Base-by-base conservation (phyloP, 1,140 invertebrate genomes). In the Eupristina koningsbergeri region DNA sequence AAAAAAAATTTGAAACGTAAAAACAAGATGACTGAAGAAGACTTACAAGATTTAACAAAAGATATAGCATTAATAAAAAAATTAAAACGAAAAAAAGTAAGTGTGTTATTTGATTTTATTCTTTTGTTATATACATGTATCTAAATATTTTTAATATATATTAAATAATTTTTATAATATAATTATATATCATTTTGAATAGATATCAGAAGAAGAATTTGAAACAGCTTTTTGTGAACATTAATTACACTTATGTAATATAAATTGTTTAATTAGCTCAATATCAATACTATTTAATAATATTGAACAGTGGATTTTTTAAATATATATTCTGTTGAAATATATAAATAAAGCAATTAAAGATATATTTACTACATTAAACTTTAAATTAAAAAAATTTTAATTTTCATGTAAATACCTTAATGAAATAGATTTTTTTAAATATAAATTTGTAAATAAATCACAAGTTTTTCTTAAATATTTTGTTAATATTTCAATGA, bases 21-120 rank as follows among this genome's bases (percentile, higher is more conserved):
- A 85, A 92, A 84, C 86, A 85, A 77, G 91, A 94, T 94, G 50
- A 94, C 94, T 34, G 93, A 96, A 86, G 95, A 97, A 85, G 97
- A 98, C 86, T 89, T 97, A n/a, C 94, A 96, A 71, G 97, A 98
- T 88, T 90, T 98, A 45, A 95, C 95, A 11, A 95, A 95, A 85
- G 97, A 98, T 91, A 94, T 97, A 69, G 94, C 95, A 3, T 92
- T 98, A 50, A 93, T 98, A 31, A 98, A 98, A 89, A 98, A 97
- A 89, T 92, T 98, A 0, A 98, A 98, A 89, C 97, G 95, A 88
- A 96, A 96, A 88, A 98, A 98, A 89, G 90, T 92, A 89, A 76
- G n/a, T 75, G 45, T 41, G 34, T 67, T 63, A 80, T 67, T 58
- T 69, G 26, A 22, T 3, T 22, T 78, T 64, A 50, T 67, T 74